Evolutionary conservation across 2,113 vertebrate species (phyloP).

Genomic region (Dicrurus megarhynchus): DNA sequence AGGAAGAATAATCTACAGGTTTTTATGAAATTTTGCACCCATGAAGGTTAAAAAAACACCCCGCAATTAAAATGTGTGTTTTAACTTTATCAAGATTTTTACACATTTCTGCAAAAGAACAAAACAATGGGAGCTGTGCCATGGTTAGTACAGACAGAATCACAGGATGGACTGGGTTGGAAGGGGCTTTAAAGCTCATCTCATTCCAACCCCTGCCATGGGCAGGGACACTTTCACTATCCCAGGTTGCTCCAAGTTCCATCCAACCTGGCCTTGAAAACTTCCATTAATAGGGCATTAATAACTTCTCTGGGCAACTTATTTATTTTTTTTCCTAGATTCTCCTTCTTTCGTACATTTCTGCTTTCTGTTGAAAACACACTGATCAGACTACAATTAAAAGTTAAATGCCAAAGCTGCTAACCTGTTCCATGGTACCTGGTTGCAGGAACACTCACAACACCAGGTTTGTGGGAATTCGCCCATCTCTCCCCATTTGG

Average conservation of each 20-base stretch:
- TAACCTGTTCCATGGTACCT: neutral
- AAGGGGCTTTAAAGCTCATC: neutral
- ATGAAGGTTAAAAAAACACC: neutral
- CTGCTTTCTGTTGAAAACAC: neutral
- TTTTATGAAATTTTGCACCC: neutral
- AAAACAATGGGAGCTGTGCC: neutral
- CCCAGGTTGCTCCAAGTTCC: neutral
- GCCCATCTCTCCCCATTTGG: neutral
- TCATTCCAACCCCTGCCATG: neutral
- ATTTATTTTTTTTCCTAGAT: neutral
- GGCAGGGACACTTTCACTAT: neutral
- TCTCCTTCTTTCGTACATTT: neutral
- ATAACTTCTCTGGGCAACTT: neutral
- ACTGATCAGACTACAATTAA: neutral
- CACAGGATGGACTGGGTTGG: neutral
- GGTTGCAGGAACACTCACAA: neutral
- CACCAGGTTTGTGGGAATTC: neutral
- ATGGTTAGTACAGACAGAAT: neutral
- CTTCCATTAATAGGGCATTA: neutral
- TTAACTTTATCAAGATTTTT: neutral
- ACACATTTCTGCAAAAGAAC: neutral
- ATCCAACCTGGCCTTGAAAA: neutral
- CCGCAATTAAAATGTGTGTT: neutral
- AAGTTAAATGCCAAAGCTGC: neutral
- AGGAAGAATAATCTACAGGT: neutral